Evolutionary conservation across 2,888 invertebrate genomes (phyloP), one percentile per base, ranked within the genome.

Genomic region (Caenorhabditis wallacei): DNA sequence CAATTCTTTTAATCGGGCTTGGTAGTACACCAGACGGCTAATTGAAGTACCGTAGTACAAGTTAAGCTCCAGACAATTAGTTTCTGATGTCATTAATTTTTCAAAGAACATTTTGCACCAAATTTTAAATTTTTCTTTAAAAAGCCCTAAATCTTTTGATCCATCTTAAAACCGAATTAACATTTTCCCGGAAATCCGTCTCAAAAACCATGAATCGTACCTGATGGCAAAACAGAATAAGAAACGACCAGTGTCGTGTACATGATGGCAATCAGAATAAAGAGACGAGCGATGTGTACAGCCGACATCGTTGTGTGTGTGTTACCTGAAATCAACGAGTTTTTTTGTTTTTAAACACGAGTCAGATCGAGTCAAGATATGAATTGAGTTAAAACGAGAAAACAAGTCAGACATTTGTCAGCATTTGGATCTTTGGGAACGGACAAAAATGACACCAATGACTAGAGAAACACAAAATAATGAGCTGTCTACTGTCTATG

Each of bases 301-400:
- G 72, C 53, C 68, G 75, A 76, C 75, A 76, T 76, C 75, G 64
- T 64, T 64, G 59, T 37, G 40, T 51, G 56, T 59, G 72, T 57
- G 46, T 76, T 76, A 76, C 75, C 75, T 76, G 68, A n/a, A 68
- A 61, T 18, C 13, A 20, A 22, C 18, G 20, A 26, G 18, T 30
- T n/a, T n/a, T 30, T 57, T 20, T 57, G n/a, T n/a, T n/a, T n/a
- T n/a, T n/a, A n/a, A n/a, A n/a, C n/a, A 18, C 35, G 20, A 35
- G 22, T 59, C 59, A 59, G 37, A 59, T 5, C 2, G 54, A 54
- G 54, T 54, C 54, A 54, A 30, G 16, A 35, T 13, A 5, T 10
- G 20, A 22, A 40, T 40, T 20, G 13, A 59, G 22, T 20, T 16
- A 40, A 11, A 51, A 35, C 8, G 43, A 26, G 13, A 43, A 18